These are phyloP conservation scores for Sapajus apella DNA, from an alignment of 2,113 vertebrate species.

Conservation along the genomic window DNA sequence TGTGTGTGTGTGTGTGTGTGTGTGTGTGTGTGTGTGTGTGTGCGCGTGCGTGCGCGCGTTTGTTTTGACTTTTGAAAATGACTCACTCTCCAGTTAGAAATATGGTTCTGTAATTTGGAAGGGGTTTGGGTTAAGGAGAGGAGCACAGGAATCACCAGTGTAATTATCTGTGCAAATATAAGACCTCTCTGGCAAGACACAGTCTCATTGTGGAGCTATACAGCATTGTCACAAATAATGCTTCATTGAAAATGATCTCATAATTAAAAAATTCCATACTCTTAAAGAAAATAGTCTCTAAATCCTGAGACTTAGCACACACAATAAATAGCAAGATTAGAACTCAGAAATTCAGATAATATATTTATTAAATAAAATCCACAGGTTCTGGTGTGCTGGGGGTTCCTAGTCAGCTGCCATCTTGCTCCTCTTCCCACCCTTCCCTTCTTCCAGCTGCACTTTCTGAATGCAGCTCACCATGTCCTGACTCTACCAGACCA, in stretches of 20 bases:
- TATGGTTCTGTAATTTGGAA: conserved; percentile 9
- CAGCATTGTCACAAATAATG: neutral
- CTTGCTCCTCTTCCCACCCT: neutral
- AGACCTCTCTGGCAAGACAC: neutral
- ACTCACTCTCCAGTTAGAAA: neutral
- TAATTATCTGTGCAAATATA: conserved; percentile 4
- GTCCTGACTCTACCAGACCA: neutral
- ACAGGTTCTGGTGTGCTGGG: neutral
- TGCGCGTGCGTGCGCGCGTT: neutral
- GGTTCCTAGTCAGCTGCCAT: neutral
- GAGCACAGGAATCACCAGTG: neutral
- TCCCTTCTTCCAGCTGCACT: accelerated
- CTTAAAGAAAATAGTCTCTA: neutral
- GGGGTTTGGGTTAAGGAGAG: neutral
- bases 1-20: neutral
- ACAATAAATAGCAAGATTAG: neutral
- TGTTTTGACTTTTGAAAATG: conserved; percentile 43
- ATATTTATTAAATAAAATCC: conserved; percentile 9
- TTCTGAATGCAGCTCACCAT: neutral
- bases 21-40: neutral
- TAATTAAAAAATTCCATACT: conserved; percentile 16
- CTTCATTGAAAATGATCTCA: neutral
- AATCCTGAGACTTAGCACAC: neutral
- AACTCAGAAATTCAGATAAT: neutral
- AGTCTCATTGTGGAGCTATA: neutral